A percentile compares a stretch with the other conserved stretches of the same genome.
Evolutionary conservation across 1,140 invertebrate genomes (phyloP).

Genomic region (Mactra quadrangularis): DNA sequence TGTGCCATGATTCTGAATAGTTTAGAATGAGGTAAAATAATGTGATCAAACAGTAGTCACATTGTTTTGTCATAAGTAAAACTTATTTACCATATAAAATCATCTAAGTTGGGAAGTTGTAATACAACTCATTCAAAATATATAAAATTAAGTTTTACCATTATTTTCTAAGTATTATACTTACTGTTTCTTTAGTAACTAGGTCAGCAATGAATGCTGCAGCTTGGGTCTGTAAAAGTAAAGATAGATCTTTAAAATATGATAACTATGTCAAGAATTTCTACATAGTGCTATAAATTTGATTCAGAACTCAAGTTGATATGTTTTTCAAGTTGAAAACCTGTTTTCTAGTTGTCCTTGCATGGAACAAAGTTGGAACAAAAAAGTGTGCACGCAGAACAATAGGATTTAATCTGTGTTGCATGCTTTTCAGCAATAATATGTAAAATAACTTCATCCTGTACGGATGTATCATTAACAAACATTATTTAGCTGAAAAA

Average conservation of each 20-base stretch:
- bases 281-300: neutral
- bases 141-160: neutral
- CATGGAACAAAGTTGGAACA: neutral
- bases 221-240: slow-evolving; percentile 36
- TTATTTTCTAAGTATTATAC: neutral
- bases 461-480: too few species aligned
- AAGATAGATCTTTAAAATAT: neutral
- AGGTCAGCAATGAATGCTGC: slow-evolving; percentile 26
- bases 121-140: neutral
- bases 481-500: too few species aligned
- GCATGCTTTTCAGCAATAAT: too few species aligned
- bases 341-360: too few species aligned
- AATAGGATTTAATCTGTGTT: too few species aligned
- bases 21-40: neutral
- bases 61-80: neutral
- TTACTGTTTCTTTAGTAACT: slow-evolving; percentile 29
- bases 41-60: neutral
- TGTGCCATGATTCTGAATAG: neutral
- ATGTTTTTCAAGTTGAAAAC: neutral
- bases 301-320: neutral
- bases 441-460: too few species aligned
- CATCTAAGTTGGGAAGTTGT: too few species aligned
- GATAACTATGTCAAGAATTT: neutral
- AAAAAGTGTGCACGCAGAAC: neutral
- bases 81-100: neutral